Percentiles rank a stretch among this genome's conserved stretches.
phyloP scores from a whole-genome alignment of 2,113 vertebrate species.

The Sterrhoptilus dennistouni region DNA sequence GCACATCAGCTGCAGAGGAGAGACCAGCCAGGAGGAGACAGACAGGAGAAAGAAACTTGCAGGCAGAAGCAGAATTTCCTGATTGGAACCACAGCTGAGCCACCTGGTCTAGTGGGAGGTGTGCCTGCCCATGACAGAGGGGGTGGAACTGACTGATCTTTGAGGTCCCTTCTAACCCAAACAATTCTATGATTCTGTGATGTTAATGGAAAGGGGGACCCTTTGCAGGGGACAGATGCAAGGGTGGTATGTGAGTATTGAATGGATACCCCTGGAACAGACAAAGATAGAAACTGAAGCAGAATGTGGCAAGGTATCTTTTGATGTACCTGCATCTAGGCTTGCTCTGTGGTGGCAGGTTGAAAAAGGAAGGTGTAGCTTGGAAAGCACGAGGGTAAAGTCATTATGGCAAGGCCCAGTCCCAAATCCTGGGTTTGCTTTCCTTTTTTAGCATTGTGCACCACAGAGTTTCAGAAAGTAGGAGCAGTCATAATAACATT shows the following conservation, averaged over 20 bases:
- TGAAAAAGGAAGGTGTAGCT: background rate
- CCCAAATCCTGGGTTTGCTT: background rate
- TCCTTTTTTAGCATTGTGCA: background rate
- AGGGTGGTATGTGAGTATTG: accelerated
- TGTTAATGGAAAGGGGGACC: background rate
- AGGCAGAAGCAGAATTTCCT: background rate
- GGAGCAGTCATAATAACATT: background rate
- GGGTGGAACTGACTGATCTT: background rate
- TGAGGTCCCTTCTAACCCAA: background rate
- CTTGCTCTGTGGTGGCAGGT: background rate
- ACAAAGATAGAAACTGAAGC: background rate
- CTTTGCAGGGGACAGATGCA: background rate
- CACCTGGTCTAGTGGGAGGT: background rate
- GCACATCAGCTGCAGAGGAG: background rate
- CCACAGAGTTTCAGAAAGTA: background rate
- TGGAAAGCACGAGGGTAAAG: background rate
- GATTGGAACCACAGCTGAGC: background rate
- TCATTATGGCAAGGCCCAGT: background rate
- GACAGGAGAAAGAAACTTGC: background rate
- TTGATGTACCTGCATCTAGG: background rate
- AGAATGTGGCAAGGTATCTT: background rate
- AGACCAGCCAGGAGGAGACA: background rate
- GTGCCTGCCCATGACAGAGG: background rate
- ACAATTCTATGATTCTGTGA: background rate
- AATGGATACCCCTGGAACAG: background rate